A percentile compares a stretch with the other conserved stretches of the same genome.
phyloP scores from a whole-genome alignment of 2,888 invertebrate species.

The Tipula unca region DNA sequence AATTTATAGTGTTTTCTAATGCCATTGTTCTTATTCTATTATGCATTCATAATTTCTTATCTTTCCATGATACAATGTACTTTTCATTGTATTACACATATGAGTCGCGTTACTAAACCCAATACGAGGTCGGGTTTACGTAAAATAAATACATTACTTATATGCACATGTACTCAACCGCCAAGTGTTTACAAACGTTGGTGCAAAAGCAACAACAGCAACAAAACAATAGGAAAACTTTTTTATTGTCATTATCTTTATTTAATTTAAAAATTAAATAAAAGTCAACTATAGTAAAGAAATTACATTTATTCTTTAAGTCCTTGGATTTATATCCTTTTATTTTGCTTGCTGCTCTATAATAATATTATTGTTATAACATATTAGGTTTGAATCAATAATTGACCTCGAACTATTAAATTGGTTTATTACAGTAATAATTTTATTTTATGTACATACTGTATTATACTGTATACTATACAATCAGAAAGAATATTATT shows the following conservation, averaged over 20 bases:
- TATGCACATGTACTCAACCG: not conserved
- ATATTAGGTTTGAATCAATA: not conserved
- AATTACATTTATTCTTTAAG: not conserved
- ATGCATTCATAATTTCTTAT: not conserved
- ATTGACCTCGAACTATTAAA: constrained; percentile 14
- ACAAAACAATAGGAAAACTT: not conserved
- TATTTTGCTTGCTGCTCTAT: not conserved
- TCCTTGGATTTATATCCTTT: not conserved
- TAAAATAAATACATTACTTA: not conserved
- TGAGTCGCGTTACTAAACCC: not conserved
- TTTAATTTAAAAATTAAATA: not conserved
- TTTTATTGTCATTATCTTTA: not conserved
- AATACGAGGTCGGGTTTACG: not conserved
- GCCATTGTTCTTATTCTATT: not conserved
- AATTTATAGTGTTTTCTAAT: not conserved
- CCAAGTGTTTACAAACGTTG: not conserved
- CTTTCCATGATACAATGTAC: not conserved
- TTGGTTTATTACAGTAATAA: not conserved
- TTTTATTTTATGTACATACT: not conserved
- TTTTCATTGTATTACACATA: not conserved
- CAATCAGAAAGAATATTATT: not conserved
- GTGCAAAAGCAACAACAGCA: not conserved
- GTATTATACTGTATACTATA: not conserved
- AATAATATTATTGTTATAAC: not conserved
- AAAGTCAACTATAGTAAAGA: not conserved